These are phyloP conservation scores for Nerophis lumbriciformis DNA, from an alignment of 2,113 vertebrate species.

Conservation along the genomic window DNA sequence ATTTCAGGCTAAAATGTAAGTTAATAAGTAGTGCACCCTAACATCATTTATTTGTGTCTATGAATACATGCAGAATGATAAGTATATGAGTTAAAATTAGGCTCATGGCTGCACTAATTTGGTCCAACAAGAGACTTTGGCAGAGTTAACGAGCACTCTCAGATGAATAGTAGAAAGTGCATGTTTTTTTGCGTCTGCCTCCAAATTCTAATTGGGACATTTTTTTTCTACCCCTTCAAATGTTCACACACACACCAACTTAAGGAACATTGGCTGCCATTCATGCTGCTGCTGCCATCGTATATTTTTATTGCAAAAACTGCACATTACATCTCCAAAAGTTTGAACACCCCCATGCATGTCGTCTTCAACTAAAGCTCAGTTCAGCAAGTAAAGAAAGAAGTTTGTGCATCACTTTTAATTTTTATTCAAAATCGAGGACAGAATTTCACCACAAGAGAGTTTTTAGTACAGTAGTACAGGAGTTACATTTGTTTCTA, in stretches of 20 bases:
- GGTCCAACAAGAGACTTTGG: conserved; percentile 4
- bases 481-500: too few relatives aligned
- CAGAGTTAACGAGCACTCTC: conserved; percentile 1
- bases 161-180: background rate
- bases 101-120: background rate
- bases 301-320: background rate
- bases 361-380: too few relatives aligned
- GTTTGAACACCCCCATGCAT: too few relatives aligned
- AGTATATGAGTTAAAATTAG: conserved; percentile 3
- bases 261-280: background rate
- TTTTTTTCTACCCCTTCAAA: background rate
- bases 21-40: background rate
- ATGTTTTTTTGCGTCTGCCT: background rate
- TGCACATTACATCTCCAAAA: background rate
- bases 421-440: too few relatives aligned
- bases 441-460: too few relatives aligned
- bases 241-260: too few relatives aligned
- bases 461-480: too few relatives aligned
- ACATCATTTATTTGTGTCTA: background rate
- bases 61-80: background rate
- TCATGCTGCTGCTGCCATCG: background rate
- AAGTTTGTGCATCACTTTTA: too few relatives aligned
- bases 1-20: background rate
- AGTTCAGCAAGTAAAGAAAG: too few relatives aligned
- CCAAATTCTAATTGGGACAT: conserved; percentile 5